A percentile compares a stretch with the other conserved stretches of the same genome.
Conservation (phyloP, 2,888 invertebrate species). For the Matsumyia berberina region DNA sequence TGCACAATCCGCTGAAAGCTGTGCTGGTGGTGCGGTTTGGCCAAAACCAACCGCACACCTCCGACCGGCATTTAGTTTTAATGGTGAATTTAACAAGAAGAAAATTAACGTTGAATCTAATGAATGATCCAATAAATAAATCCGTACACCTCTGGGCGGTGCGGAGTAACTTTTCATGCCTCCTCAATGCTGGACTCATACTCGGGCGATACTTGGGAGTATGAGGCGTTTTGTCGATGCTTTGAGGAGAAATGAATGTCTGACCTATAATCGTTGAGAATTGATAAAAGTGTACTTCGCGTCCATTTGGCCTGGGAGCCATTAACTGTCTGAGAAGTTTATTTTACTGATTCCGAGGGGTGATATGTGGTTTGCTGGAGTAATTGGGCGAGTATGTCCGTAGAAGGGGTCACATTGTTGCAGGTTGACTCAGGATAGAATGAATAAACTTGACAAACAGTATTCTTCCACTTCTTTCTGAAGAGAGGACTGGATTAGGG, state of each 20-base stretch:
- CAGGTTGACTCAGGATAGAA: too few species aligned
- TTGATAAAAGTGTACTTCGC: background rate
- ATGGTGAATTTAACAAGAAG: conserved; percentile 2
- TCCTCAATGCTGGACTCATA: too few species aligned
- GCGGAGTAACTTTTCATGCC: conserved; percentile 19
- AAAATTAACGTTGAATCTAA: conserved; percentile 39
- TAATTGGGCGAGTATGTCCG: too few species aligned
- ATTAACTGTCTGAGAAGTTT: background rate
- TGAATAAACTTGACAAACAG: too few species aligned
- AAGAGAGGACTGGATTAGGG: too few species aligned
- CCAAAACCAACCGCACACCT: conserved; percentile 4
- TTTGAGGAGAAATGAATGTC: too few species aligned
- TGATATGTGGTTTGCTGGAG: background rate
- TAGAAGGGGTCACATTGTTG: too few species aligned
- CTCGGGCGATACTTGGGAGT: too few species aligned
- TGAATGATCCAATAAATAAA: conserved; percentile 57
- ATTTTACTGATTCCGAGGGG: background rate
- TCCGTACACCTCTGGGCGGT: conserved; percentile 9
- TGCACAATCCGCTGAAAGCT: conserved; percentile 1
- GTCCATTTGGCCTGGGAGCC: background rate
- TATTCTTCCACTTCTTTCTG: too few species aligned
- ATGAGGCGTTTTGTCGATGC: too few species aligned
- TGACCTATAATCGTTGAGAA: too few species aligned
- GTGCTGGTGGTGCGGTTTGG: conserved; percentile 8
- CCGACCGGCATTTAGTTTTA: background rate